Conservation (phyloP, 2,888 invertebrate genomes). For the Cephus spinipes region DNA sequence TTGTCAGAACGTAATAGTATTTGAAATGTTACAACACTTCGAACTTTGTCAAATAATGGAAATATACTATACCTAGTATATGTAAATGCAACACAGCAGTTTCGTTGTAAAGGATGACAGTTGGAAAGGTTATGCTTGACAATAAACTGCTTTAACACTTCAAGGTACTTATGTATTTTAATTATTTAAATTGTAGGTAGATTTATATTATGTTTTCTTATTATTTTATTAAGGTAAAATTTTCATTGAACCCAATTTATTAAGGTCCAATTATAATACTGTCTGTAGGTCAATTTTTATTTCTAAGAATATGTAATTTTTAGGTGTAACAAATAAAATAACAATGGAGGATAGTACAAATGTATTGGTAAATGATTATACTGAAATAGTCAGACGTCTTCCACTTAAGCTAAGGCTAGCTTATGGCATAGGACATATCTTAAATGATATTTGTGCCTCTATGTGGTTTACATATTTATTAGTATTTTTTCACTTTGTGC, state of each 20-base stretch:
- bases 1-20: background rate
- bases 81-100: background rate
- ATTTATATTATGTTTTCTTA: background rate
- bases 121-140: background rate
- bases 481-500: constrained; percentile 79
- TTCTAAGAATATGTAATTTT: background rate
- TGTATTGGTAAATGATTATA: constrained; percentile 62
- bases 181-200: background rate
- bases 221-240: background rate
- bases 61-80: background rate
- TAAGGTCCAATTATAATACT: background rate
- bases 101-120: background rate
- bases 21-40: background rate
- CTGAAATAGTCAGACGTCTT: constrained; percentile 67
- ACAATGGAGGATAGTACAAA: constrained; percentile 47
- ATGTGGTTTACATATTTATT: constrained; percentile 95
- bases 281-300: background rate
- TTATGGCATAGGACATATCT: constrained; percentile 86
- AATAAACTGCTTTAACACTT: background rate
- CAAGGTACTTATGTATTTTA: background rate
- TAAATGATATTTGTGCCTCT: constrained; percentile 92
- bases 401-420: constrained; percentile 68
- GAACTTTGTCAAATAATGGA: background rate
- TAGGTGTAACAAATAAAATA: background rate
- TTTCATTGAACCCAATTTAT: background rate